Percentiles rank a stretch among this genome's conserved stretches.
phyloP scores from a whole-genome alignment of 2,888 invertebrate genomes.

The Neuroscelio doddi region DNA sequence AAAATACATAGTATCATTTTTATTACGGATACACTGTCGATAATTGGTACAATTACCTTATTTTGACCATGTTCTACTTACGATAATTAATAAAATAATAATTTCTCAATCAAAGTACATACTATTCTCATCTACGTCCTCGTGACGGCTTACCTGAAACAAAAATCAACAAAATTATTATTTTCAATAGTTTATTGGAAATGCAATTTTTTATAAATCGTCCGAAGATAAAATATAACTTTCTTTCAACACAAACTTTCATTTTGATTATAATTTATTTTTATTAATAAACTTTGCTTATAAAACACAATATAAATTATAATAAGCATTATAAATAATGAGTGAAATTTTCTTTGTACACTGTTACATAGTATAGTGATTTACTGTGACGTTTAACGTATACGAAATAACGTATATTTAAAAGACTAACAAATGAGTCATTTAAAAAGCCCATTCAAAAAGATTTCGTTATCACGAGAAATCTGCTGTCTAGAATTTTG shows the following conservation, averaged over 20 bases:
- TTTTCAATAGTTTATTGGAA: too few species aligned
- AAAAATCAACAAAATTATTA: constrained; percentile 24
- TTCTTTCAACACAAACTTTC: too few species aligned
- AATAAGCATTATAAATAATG: constrained; percentile 1
- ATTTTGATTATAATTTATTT: too few species aligned
- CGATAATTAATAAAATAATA: constrained; percentile 48
- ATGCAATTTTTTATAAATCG: too few species aligned
- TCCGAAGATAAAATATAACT: too few species aligned
- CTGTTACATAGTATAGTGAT: constrained; percentile 19
- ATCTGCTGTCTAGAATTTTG: constrained; percentile 33
- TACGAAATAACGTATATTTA: constrained; percentile 19
- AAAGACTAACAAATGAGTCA: constrained; percentile 28
- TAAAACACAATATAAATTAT: too few species aligned
- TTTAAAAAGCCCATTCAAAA: constrained; percentile 16
- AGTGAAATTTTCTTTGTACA: constrained; percentile 22
- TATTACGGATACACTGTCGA: background rate
- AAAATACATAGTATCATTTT: too few species aligned
- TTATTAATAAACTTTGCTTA: too few species aligned
- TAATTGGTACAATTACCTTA: background rate
- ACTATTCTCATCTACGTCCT: constrained; percentile 56
- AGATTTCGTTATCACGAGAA: constrained; percentile 39
- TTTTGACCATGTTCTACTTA: constrained; percentile 45
- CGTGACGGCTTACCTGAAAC: constrained; percentile 62
- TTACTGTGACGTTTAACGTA: constrained; percentile 30
- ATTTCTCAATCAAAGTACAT: constrained; percentile 54